phyloP scores from a whole-genome alignment of 2,113 vertebrate genomes.

The Chloroceryle aenea region DNA sequence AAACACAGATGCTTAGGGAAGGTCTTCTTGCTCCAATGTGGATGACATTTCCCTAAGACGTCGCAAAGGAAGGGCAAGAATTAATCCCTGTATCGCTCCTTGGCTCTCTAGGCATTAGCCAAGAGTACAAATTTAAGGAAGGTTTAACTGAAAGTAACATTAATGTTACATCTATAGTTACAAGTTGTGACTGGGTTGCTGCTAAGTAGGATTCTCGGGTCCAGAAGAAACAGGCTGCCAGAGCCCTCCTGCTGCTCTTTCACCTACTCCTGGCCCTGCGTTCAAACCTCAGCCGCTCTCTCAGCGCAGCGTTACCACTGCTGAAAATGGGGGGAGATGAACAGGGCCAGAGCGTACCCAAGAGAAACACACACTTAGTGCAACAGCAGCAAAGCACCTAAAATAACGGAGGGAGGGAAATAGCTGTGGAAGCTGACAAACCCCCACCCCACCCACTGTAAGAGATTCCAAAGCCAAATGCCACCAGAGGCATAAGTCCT shows the following conservation, averaged over 20 bases:
- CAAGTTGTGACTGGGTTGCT: not conserved
- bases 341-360: not conserved
- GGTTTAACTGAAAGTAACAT: not conserved
- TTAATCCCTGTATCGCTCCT: not conserved
- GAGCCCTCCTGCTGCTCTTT: not conserved
- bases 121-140: not conserved
- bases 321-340: not conserved
- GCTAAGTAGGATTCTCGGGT: not conserved
- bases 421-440: not conserved
- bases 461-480: not conserved
- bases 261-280: not conserved
- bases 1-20: not conserved
- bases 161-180: fast-evolving
- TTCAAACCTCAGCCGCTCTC: not conserved
- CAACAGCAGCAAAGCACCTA: not conserved
- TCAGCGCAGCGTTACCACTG: not conserved
- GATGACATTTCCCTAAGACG: not conserved
- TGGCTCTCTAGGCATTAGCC: not conserved
- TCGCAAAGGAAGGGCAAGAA: not conserved
- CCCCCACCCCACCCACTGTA: not conserved
- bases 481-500: not conserved
- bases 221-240: not conserved
- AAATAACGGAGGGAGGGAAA: not conserved
- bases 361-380: not conserved
- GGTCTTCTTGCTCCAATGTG: not conserved